Evolutionary conservation across 1,140 invertebrate genomes (phyloP).

Genomic region (Telenomus remus): DNA sequence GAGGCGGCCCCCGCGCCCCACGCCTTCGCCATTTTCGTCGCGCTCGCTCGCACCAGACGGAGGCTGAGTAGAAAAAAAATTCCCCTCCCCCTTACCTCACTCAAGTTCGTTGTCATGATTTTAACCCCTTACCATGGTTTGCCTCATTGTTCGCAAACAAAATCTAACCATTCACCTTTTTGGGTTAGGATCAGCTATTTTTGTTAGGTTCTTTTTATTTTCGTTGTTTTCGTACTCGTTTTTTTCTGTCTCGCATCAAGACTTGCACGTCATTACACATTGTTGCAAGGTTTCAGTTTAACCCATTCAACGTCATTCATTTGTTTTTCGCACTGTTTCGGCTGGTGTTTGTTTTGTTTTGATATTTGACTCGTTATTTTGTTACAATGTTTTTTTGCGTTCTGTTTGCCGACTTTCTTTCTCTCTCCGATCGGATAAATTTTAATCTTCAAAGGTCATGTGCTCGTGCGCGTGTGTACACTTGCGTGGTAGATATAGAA

Average conservation of each 20-base stretch:
- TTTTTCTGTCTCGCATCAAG: neutral
- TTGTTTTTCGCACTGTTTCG: neutral
- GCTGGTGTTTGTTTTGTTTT: constrained; percentile 1
- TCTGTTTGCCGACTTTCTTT: neutral
- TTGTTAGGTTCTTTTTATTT: neutral
- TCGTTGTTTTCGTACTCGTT: neutral
- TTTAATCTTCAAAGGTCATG: constrained; percentile 37
- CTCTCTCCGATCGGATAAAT: constrained; percentile 15
- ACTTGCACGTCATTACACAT: neutral
- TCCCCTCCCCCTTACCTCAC: neutral
- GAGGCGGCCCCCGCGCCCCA: constrained; percentile 14
- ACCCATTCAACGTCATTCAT: neutral
- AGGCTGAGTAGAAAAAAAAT: too few species aligned
- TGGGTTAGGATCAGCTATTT: neutral
- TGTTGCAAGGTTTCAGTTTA: neutral
- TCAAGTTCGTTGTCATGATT: too few species aligned
- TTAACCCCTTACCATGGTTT: too few species aligned
- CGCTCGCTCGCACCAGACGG: neutral
- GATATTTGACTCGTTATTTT: neutral
- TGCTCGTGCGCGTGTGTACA: constrained; percentile 8
- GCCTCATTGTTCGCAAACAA: too few species aligned
- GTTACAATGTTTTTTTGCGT: neutral
- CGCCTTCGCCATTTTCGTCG: neutral
- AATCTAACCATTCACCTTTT: too few species aligned
- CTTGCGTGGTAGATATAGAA: constrained; percentile 10